phyloP scores from a whole-genome alignment of 2,113 vertebrate genomes.

The Coptodon rendalli region DNA sequence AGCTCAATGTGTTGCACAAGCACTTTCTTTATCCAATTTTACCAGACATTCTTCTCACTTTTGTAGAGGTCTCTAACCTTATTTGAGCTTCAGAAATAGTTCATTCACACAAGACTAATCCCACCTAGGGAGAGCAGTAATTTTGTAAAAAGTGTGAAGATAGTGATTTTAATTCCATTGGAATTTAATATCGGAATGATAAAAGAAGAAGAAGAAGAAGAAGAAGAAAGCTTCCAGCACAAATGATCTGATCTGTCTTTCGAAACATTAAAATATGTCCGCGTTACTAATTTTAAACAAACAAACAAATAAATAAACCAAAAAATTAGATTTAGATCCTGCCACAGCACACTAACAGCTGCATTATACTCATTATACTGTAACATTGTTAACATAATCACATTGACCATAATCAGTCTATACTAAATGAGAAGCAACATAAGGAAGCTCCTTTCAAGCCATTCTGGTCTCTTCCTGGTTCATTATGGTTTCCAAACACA shows the following conservation, averaged over 20 bases:
- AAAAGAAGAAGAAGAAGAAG: neutral
- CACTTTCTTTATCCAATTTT: constrained; percentile 12
- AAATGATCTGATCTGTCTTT: neutral
- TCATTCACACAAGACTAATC: neutral
- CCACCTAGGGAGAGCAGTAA: neutral
- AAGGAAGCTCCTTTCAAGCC: neutral
- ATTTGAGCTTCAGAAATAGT: neutral
- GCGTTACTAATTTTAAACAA: neutral
- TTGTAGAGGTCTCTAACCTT: neutral
- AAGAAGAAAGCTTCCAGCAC: neutral
- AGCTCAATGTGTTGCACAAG: constrained; percentile 17
- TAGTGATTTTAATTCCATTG: neutral
- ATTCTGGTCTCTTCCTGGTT: neutral
- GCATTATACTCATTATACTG: neutral
- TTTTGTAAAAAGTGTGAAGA: neutral
- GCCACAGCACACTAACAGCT: neutral
- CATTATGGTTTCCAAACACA: neutral
- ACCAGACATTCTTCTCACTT: neutral
- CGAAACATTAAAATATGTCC: neutral
- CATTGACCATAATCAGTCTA: neutral
- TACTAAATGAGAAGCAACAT: neutral
- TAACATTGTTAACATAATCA: neutral
- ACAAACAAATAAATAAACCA: neutral
- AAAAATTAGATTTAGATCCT: neutral
- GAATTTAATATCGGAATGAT: neutral